A percentile compares a stretch with the other conserved stretches of the same genome.
Evolutionary conservation across 2,797 vertebrate genomes (phyloP).

Genomic region (Tolypeutes matacus): DNA sequence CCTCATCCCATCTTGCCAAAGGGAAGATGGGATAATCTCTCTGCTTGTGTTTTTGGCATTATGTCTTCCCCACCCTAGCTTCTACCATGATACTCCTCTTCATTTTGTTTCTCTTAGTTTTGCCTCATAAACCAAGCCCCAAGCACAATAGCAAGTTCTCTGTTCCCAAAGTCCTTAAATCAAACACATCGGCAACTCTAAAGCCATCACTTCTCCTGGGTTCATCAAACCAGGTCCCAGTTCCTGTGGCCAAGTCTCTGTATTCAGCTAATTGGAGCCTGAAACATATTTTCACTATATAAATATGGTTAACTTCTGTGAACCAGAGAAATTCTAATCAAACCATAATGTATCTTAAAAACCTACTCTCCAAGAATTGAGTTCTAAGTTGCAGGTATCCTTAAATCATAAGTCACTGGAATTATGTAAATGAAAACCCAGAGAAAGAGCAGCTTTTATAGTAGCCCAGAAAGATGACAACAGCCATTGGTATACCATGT

Average conservation of each 20-base stretch:
- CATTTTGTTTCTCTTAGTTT: not conserved
- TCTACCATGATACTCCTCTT: not conserved
- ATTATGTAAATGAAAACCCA: not conserved
- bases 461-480: not conserved
- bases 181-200: not conserved
- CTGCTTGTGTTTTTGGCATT: not conserved
- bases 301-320: not conserved
- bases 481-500: not conserved
- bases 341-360: not conserved
- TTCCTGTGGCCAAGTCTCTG: not conserved
- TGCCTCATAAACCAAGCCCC: not conserved
- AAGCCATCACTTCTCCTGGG: not conserved
- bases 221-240: not conserved
- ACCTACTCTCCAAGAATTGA: not conserved
- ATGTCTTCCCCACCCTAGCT: no score
- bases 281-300: not conserved
- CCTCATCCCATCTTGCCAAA: not conserved
- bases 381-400: not conserved
- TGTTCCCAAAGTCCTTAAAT: not conserved
- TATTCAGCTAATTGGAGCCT: not conserved
- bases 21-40: not conserved
- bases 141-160: not conserved
- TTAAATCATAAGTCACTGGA: not conserved
- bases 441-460: not conserved
- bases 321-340: conserved; percentile 27